Conservation (phyloP, 2,113 vertebrate species). For the Podarcis cretensis region DNA sequence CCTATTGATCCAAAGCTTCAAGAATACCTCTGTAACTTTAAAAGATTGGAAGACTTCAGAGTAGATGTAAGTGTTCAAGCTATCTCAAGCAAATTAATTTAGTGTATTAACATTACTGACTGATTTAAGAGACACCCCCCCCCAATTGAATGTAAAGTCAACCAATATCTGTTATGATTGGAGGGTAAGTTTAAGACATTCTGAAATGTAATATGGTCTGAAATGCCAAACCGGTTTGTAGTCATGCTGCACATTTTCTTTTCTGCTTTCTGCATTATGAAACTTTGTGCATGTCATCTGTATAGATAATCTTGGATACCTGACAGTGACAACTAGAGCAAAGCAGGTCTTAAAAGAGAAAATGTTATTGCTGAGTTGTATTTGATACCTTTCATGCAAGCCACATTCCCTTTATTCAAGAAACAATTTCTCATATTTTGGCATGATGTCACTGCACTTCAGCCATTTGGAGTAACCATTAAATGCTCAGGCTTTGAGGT, state of each 20-base stretch:
- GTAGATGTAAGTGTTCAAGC: slow-evolving; percentile 85
- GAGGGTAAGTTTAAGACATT: background rate
- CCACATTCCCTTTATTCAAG: background rate
- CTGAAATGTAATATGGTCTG: background rate
- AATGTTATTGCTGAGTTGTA: background rate
- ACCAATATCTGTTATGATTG: background rate
- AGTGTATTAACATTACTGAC: background rate
- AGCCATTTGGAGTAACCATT: background rate
- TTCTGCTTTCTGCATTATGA: background rate
- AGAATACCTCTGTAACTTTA: slow-evolving; percentile 90
- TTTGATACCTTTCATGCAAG: background rate
- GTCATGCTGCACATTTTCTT: background rate
- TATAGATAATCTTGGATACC: background rate
- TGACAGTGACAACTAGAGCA: background rate
- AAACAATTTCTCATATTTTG: background rate
- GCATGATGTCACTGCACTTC: background rate
- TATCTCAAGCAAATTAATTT: background rate
- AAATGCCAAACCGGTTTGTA: background rate
- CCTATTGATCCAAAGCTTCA: slow-evolving; percentile 88
- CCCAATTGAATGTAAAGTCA: background rate
- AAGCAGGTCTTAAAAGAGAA: background rate
- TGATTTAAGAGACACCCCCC: background rate
- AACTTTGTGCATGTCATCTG: background rate
- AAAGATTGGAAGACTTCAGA: slow-evolving; percentile 95
- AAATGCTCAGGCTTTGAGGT: background rate